phyloP scores from a whole-genome alignment of 2,888 invertebrate genomes.

The Agrotis segetum region DNA sequence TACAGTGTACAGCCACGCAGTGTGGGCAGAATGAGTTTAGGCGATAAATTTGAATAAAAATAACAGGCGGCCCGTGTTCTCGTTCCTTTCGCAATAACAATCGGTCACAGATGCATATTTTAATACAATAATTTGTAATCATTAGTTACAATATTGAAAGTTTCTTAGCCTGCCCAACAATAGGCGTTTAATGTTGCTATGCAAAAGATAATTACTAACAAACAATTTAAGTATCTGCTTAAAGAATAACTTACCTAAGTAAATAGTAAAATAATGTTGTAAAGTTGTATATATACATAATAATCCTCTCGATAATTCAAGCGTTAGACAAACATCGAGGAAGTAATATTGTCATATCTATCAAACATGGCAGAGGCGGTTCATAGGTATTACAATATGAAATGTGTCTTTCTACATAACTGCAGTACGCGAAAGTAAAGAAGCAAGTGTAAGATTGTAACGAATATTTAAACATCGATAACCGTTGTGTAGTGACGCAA shows the following conservation, averaged over 20 bases:
- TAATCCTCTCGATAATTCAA: constrained; percentile 23
- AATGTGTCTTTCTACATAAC: constrained; percentile 24
- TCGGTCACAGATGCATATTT: constrained; percentile 62
- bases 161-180: constrained; percentile 28
- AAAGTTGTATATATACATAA: constrained; percentile 6
- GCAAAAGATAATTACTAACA: constrained; percentile 8
- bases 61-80: constrained; percentile 65
- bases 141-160: constrained; percentile 44
- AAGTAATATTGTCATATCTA: constrained; percentile 14
- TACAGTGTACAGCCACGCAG: constrained; percentile 70
- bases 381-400: constrained; percentile 34
- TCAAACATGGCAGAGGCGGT: neutral
- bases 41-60: constrained; percentile 75
- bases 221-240: constrained; percentile 24
- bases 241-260: neutral
- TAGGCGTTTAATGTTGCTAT: constrained; percentile 4
- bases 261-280: constrained; percentile 3
- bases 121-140: constrained; percentile 50
- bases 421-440: constrained; percentile 35
- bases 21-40: constrained; percentile 77
- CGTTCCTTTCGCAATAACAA: constrained; percentile 61
- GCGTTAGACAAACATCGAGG: constrained; percentile 31
- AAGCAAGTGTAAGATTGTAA: constrained; percentile 37
- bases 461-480: constrained; percentile 37
- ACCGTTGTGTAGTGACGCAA: constrained; percentile 51